Evolutionary conservation across 2,113 vertebrate genomes (phyloP), one percentile per base, ranked within the genome.

Genomic region (Pterocles burchelli): DNA sequence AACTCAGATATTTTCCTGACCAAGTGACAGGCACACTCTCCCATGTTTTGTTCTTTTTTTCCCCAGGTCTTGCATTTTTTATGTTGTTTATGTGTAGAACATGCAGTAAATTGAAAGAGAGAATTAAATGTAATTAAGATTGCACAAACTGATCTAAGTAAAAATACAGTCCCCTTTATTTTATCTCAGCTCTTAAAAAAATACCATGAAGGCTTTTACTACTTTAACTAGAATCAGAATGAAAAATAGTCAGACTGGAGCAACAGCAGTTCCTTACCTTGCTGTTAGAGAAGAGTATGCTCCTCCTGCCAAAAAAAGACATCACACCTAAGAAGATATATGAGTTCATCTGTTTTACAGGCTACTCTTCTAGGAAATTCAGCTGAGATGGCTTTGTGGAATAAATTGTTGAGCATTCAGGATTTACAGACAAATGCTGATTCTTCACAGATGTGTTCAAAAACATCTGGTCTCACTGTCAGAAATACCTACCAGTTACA

Each of bases 321-420:
- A 92, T 71, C 88, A 76, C 74, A 95, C 62, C 79, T 62, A 70
- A 89, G 88, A 90, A 96, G 94, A 95, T 93, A 82, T 72, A 95
- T 89, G 86, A 89, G 73, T 84, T 95, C 93, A 93, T 95, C 82
- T 96, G 41, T 72, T 92, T 95, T 89, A 87, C 57, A 89, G 83
- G 78, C 46, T 95, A 88, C 70, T 82, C 29, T 85, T 94, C 54
- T 73, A 94, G 66, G 74, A 93, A 92, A 91, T 91, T 95, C 75
- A 91, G 89, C 91, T 91, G 85, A 96, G 74, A 57, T 91, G 16
- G 78, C 62, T 85, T 89, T 89, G 74, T 87, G 46, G 26, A 93
- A 94, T 79, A 94, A 89, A 87, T 65, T 73, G 77, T 94, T 94
- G 89, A 66, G 41, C 62, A 68, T 70, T 70, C 77, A 85, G 54